Evolutionary conservation across 2,888 invertebrate genomes (phyloP).

Genomic region (Anoplius nigerrimus): DNA sequence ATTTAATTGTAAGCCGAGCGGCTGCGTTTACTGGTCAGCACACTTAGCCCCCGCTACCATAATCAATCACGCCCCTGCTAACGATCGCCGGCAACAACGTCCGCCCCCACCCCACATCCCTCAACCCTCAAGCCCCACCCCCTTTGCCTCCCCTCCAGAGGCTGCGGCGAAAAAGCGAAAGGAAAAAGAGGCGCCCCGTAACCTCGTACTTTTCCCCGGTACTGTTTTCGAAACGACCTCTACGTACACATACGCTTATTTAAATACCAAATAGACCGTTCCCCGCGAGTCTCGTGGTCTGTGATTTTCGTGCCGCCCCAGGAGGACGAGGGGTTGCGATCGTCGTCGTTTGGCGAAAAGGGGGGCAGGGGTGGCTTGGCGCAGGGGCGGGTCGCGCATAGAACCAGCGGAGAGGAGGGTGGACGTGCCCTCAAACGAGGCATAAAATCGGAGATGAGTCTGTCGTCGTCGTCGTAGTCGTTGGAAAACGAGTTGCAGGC

Average conservation of each 20-base stretch:
- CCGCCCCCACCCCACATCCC: no score
- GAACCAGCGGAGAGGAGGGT: slow-evolving; percentile 24
- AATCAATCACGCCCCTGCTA: no score
- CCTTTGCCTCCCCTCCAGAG: no score
- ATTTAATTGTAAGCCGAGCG: no score
- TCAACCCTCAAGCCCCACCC: no score
- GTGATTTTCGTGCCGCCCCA: slow-evolving; percentile 51
- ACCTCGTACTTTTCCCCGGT: not conserved
- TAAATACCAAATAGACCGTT: slow-evolving; percentile 58
- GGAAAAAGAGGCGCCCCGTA: no score
- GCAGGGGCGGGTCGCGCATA: slow-evolving; percentile 9
- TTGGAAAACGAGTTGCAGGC: slow-evolving; percentile 45
- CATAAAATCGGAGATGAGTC: slow-evolving; percentile 63
- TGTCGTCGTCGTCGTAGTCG: slow-evolving; percentile 55
- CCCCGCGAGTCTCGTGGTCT: slow-evolving; percentile 48
- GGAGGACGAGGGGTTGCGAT: slow-evolving; percentile 32
- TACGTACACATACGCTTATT: slow-evolving; percentile 49
- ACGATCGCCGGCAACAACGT: no score
- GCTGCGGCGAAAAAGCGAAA: no score
- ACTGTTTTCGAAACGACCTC: slow-evolving; percentile 21
- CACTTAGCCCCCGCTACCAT: no score
- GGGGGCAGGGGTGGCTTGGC: slow-evolving; percentile 25
- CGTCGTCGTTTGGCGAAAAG: slow-evolving; percentile 18
- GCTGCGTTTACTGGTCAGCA: no score
- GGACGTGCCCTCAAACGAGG: slow-evolving; percentile 55